Base-by-base conservation (phyloP, 2,113 vertebrate genomes). In the Galbula dea region DNA sequence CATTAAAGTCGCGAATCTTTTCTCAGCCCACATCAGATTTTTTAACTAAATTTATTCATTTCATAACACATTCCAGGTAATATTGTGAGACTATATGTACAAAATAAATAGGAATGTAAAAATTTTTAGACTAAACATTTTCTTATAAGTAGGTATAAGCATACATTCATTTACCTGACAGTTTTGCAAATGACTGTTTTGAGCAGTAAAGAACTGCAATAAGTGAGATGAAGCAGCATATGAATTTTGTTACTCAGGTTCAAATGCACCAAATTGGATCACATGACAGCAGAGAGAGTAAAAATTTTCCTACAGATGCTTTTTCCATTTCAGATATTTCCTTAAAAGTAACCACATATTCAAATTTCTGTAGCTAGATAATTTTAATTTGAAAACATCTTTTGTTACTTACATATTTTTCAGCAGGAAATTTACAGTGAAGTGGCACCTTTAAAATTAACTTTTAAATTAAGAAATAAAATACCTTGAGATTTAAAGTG, bases 11-110 rank as follows among this genome's bases (percentile, higher is more conserved):
- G 71, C 34, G 89, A 93, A 93, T 88, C 23, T 30, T 39, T 90
- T 94, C 88, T 54, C n/a, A 97, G 58, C 72, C 86, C 46, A 87
- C 62, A 29, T 55, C 59, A 68, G 20, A 69, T 74, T 94, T 92
- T 59, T 83, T 61, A 29, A 24, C 54, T 39, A 93, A 86, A 89
- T 61, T 19, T 82, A 66, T 89, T 93, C 37, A 88, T 20, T 88
- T 89, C 49, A 63, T 55, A 54, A 29, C 20, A 36, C 12, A 48
- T 88, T 89, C 36, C 30, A 79, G 65, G 13, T 71, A 62, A 24
- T 55, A 59, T 15, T 2, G 0, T 68, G 54, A 80, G 20, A 84
- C 7, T 86, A 14, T 41, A 20, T n/a, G 7, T 48, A 46, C 26
- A 41, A 37, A 80, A 83, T 69, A 79, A 81, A 79, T 16, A 82